These are phyloP conservation scores for Limenitis camilla DNA, from an alignment of 2,888 invertebrate genomes.

Conservation along the genomic window DNA sequence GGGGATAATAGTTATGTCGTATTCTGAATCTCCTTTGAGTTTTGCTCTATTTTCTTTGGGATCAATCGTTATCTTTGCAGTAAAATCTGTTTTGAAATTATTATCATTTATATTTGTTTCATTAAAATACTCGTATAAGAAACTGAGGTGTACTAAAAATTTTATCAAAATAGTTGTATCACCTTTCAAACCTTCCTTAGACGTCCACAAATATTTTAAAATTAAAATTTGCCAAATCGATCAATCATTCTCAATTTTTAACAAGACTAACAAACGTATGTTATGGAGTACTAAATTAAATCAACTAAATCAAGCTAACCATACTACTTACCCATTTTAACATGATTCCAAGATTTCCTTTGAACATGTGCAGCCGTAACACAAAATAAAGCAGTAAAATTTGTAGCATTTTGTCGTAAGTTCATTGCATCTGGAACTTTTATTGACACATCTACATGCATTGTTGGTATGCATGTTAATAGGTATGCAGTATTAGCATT, in stretches of 20 bases:
- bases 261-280: too few relatives aligned
- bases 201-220: too few relatives aligned
- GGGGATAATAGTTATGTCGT: slow-evolving; percentile 36
- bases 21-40: slow-evolving; percentile 42
- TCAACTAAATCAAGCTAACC: too few relatives aligned
- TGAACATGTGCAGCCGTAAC: slow-evolving; percentile 37
- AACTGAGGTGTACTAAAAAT: too few relatives aligned
- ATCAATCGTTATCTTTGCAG: slow-evolving; percentile 47
- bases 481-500: slow-evolving; percentile 72
- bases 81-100: slow-evolving; percentile 39
- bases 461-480: slow-evolving; percentile 59
- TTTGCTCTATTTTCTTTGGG: slow-evolving; percentile 46
- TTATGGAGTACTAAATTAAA: too few relatives aligned
- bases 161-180: too few relatives aligned
- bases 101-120: not conserved
- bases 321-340: slow-evolving; percentile 38
- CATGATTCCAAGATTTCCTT: slow-evolving; percentile 39
- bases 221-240: too few relatives aligned
- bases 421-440: slow-evolving; percentile 53
- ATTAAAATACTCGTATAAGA: too few relatives aligned
- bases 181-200: too few relatives aligned
- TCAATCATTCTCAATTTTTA: too few relatives aligned
- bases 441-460: slow-evolving; percentile 43
- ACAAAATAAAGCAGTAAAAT: slow-evolving; percentile 57
- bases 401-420: slow-evolving; percentile 49